phyloP scores from a whole-genome alignment of 2,113 vertebrate species.

The Lucifuga dentata region DNA sequence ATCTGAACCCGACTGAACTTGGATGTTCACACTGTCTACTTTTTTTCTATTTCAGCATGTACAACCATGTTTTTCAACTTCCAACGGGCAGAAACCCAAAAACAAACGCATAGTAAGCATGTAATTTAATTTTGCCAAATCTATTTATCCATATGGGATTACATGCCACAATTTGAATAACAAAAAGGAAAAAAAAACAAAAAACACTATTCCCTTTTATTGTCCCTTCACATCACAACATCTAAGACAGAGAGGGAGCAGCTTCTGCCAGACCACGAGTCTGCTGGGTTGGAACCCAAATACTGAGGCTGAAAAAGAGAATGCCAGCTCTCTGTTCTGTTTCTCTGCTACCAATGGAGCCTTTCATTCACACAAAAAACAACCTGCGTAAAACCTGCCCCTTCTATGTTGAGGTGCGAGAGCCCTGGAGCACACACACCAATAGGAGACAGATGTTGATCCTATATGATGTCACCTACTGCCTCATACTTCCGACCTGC shows the following conservation, averaged over 20 bases:
- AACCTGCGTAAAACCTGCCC: slow-evolving; percentile 21
- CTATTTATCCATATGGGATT: neutral
- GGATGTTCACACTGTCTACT: too few relatives aligned
- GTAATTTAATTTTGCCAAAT: too few relatives aligned
- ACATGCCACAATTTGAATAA: neutral
- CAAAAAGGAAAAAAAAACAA: too few relatives aligned
- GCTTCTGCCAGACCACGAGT: neutral
- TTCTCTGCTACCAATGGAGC: neutral
- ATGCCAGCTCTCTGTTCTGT: neutral
- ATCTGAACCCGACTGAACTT: too few relatives aligned
- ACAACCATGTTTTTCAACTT: too few relatives aligned
- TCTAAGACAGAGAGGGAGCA: neutral
- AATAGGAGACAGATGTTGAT: slow-evolving; percentile 77
- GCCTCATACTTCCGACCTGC: slow-evolving; percentile 18
- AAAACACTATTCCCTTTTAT: neutral
- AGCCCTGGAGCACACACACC: slow-evolving; percentile 32
- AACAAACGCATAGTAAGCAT: too few relatives aligned
- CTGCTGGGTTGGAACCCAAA: neutral
- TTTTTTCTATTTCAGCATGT: too few relatives aligned
- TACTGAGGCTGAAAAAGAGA: neutral
- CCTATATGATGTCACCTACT: slow-evolving; percentile 53
- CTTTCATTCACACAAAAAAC: slow-evolving; percentile 28
- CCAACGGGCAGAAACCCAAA: too few relatives aligned
- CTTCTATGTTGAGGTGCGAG: slow-evolving; percentile 1
- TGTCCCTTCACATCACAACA: too few relatives aligned